phyloP scores from a whole-genome alignment of 2,113 vertebrate species.

The Dasyurus viverrinus region DNA sequence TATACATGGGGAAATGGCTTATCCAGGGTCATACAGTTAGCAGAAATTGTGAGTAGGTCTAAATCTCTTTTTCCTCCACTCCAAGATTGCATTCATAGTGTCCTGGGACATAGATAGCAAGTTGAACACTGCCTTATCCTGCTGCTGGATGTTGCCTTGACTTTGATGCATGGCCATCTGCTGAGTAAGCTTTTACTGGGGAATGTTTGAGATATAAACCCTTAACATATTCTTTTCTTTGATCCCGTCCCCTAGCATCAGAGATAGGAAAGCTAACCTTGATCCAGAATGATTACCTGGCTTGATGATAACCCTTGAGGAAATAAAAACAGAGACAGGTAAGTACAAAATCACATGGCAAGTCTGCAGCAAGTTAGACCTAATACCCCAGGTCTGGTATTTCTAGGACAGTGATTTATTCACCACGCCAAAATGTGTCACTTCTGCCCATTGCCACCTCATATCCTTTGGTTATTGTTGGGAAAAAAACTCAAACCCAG shows the following conservation, averaged over 20 bases:
- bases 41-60: no score
- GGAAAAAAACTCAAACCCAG: background rate
- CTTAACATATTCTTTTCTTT: background rate
- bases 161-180: background rate
- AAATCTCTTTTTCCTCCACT: no score
- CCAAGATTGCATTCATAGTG: background rate
- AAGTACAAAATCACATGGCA: background rate
- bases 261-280: background rate
- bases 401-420: background rate
- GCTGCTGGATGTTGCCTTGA: background rate
- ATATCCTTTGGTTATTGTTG: background rate
- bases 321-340: background rate
- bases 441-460: background rate
- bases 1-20: background rate
- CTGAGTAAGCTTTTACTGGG: background rate
- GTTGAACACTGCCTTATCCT: background rate
- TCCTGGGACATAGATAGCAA: background rate
- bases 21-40: background rate
- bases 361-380: background rate
- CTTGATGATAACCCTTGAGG: background rate
- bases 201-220: background rate
- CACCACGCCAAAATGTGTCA: background rate
- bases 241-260: background rate
- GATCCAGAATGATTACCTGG: background rate
- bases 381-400: background rate